Evolutionary conservation across 1,140 invertebrate species (phyloP), one percentile per base, ranked within the genome.

Genomic region (Drosophila burlai): DNA sequence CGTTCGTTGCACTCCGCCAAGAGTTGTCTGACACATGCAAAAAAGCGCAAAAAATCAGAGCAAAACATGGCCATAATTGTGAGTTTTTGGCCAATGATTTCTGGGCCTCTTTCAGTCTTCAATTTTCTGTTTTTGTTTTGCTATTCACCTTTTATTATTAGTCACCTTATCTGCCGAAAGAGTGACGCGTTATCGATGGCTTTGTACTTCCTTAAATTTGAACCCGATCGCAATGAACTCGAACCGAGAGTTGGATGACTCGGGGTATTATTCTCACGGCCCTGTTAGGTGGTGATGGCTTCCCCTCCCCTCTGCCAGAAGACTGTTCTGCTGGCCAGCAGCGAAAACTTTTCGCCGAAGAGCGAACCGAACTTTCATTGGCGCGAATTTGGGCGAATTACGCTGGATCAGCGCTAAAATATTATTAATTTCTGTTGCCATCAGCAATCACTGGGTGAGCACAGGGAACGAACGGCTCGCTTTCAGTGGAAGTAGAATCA

Each of bases 131-230:
- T 38, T 57, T 59, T 59, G 26, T 60, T 68, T 54, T 67, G 42
- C 52, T 38, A 57, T 62, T 60, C 15, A 45, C 43, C 16, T 24
- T 60, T 61, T 29, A 18, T 49, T 46, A 54, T 77, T 52, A 43
- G 58, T 64, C 55, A 81, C 67, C 67, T 73, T 74, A 74, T 74
- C 71, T 50, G 63, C 36, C 45, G 15, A 36, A 38, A 40, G 29
- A 63, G 58, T 74, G 68, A 74, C 55, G 71, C 36, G 83, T 78
- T 64, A 78, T 69, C 72, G 59, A 80, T 66, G n/a, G 26, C 18
- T 59, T 42, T 49, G 66, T 75, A 89, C 84, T 89, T 89, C 84
- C 84, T 89, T 61, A 84, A 89, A 90, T 71, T 79, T 57, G 85
- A 89, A 84, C 85, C 66, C 78, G 50, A 76, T 71, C 66, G 49